phyloP scores from a whole-genome alignment of 1,140 invertebrate species.

The Neomicropteryx cornuta region DNA sequence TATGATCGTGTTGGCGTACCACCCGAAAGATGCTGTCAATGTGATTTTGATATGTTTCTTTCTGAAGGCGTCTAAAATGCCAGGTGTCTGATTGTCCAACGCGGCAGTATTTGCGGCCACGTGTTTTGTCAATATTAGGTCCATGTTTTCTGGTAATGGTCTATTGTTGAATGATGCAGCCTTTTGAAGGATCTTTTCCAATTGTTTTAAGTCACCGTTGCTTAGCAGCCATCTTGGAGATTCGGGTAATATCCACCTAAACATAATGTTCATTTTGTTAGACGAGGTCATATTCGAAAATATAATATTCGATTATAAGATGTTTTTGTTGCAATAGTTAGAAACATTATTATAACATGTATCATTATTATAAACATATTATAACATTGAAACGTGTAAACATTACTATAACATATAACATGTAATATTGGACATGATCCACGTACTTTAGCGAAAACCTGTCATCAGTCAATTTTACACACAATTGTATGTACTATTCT shows the following conservation, averaged over 20 bases:
- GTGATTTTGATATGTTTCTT: conserved; percentile 49
- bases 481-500: no score
- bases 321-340: no score
- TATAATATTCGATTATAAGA: no score
- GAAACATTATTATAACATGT: no score
- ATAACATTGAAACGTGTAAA: no score
- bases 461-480: no score
- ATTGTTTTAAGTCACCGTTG: conserved; percentile 56
- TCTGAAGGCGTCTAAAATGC: conserved; percentile 48
- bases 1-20: conserved; percentile 62
- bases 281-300: no score
- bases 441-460: no score
- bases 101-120: conserved; percentile 32
- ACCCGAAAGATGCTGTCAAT: conserved; percentile 52
- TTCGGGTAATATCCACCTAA: conserved; percentile 67
- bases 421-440: no score
- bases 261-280: no score
- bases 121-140: conserved; percentile 48
- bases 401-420: no score
- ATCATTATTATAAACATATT: no score
- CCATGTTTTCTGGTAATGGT: conserved; percentile 46
- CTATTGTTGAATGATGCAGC: conserved; percentile 55
- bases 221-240: conserved; percentile 75
- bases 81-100: conserved; percentile 33
- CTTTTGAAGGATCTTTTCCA: conserved; percentile 52